Base-by-base conservation (phyloP, 1,140 invertebrate genomes). In the Drosophila jambulina region DNA sequence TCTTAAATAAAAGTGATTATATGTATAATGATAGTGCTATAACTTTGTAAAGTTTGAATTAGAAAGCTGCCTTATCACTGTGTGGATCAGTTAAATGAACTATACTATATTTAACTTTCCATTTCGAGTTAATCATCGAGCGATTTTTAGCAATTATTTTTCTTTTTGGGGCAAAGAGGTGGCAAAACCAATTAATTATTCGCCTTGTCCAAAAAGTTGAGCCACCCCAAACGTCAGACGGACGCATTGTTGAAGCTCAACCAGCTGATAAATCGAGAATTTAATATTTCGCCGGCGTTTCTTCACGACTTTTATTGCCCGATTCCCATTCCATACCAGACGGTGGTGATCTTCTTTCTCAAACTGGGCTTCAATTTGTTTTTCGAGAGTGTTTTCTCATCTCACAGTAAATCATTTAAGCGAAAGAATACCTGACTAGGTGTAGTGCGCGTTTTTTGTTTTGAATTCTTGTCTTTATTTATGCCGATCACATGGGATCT, bases 371-470 rank as follows among this genome's bases (percentile, higher is more conserved):
- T 17, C 8, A 36, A 32, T 65, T 67, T 45, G 46, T 67, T 40
- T 40, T 42, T 58, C n/a, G 67, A 71, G 67, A 72, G 43, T 72
- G 53, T 72, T 59, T 60, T 60, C 54, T 72, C 69, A 72, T 72
- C 69, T 72, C 69, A 40, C 69, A 72, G 67, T 72, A 72, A 72
- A 72, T 72, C 69, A 72, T 72, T 72, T 42, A 29, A 49, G 48
- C 36, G 36, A 21, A 29, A 19, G 43, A 72, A 72, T 72, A 71
- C 43, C 69, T 71, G 42, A 25, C 40, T 46, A 48, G 49, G 48
- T 53, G 29, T 38, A 45, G 43, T 53, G 48, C 62, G 68, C 68
- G 49, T 69, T 49, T 49, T 48, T 29, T 64, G 23, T 19, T 32
- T 38, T 4, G 42, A 25, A 38, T 46, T 51, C 61, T 42, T n/a